Base-by-base conservation (phyloP, 2,888 invertebrate species). In the Cosmia pyralina region DNA sequence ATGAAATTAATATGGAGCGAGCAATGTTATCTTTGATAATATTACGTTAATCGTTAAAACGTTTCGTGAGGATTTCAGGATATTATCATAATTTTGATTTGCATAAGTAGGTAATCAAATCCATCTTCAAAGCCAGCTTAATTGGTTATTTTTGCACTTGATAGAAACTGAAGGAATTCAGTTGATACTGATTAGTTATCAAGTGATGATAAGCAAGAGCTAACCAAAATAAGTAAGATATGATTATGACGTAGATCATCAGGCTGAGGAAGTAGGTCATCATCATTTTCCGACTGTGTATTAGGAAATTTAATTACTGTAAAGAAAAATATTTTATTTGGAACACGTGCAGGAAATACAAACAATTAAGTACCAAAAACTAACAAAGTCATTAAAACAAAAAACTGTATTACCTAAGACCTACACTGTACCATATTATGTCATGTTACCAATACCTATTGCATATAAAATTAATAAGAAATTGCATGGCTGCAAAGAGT, bases 1-100 rank as follows among this genome's bases (percentile, higher is more conserved):
- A 53, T 19, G 52, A 41, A 69, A 38, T 57, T 13, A 58, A 17
- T 28, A 48, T 6, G 10, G 19, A 22, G 52, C 58, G 15, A 22
- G 52, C 58, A 11, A 70, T 77, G n/a, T 41, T 59, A 75, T 75
- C 50, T 41, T 66, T n/a, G n/a, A n/a, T n/a, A 28, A 55, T 34
- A 38, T 17, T 28, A 58, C 41, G n/a, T 22, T 73, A 62, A 62
- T 71, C 50, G 34, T 22, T 44, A 62, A 38, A 69, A 46, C 57
- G 28, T 19, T 53, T 28, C 11, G 19, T 11, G 50, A 44, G 53
- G 75, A 67, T 77, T 66, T 67, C 22, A 65, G 28, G 19, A 62
- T 6, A 48, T 69, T 81, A 76, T 62, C 60, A 48, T 76, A 66
- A 76, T 79, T 60, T 57, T 48, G 8, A 65, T 64, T 64, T 53